A percentile compares a stretch with the other conserved stretches of the same genome.
These are phyloP conservation scores for Sphyrna mokarran DNA, from an alignment of 2,113 vertebrate species.

Conservation along the genomic window DNA sequence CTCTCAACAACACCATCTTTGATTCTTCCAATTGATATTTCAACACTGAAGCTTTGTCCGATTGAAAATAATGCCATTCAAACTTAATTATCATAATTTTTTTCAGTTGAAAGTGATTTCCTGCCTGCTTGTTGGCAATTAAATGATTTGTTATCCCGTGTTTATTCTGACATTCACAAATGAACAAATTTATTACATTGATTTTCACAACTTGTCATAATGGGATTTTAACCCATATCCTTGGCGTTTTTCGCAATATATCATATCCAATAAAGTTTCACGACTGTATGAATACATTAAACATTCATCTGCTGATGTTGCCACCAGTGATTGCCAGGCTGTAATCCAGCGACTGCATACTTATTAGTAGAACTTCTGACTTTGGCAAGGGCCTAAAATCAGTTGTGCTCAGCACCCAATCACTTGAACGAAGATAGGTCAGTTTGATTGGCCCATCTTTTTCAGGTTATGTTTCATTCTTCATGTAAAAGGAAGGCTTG, in stretches of 20 bases:
- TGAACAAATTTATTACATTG: background rate
- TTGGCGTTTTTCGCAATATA: background rate
- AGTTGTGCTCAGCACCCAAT: background rate
- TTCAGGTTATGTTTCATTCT: background rate
- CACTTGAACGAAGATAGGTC: background rate
- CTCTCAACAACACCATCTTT: too few species aligned
- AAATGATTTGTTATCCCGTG: background rate
- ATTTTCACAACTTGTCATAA: background rate
- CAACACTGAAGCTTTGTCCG: background rate
- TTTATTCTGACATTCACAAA: background rate
- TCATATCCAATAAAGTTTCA: background rate
- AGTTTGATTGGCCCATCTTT: background rate
- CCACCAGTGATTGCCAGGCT: background rate
- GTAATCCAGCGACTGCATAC: background rate
- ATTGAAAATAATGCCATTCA: background rate
- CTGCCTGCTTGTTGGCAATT: background rate
- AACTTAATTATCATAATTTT: background rate
- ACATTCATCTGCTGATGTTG: background rate
- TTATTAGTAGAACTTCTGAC: background rate
- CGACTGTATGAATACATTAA: background rate
- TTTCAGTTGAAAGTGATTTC: background rate
- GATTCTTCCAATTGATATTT: background rate
- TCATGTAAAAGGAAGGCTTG: background rate
- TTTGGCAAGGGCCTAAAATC: background rate
- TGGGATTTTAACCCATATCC: background rate